Percentiles rank a stretch among this genome's conserved stretches.
Evolutionary conservation across 2,113 vertebrate genomes (phyloP).

Genomic region (Ivindomyrus marchei): DNA sequence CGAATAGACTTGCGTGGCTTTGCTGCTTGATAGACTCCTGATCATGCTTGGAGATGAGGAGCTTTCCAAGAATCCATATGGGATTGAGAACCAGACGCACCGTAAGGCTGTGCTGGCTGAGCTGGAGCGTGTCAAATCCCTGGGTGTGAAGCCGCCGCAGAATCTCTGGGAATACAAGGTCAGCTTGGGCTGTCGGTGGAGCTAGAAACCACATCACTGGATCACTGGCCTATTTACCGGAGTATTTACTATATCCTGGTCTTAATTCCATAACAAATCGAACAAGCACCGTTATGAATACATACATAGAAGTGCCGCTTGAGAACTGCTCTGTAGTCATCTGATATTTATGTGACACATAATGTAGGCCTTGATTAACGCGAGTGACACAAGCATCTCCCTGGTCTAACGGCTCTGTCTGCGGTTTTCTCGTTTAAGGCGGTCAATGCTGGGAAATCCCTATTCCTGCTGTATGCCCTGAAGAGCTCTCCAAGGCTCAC

Average conservation of each 20-base stretch:
- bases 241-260: background rate
- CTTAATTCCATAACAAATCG: background rate
- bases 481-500: conserved; percentile 85
- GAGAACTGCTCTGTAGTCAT: background rate
- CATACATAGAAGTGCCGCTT: background rate
- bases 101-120: conserved; percentile 73
- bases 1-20: background rate
- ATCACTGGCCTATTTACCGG: background rate
- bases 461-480: conserved; percentile 84
- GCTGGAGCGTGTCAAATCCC: conserved; percentile 71
- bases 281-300: background rate
- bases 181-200: background rate
- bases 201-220: background rate
- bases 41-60: conserved; percentile 80
- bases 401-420: background rate
- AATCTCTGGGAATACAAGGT: conserved; percentile 97
- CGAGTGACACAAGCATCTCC: background rate
- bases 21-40: conserved; percentile 63
- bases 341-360: background rate
- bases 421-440: conserved; percentile 55
- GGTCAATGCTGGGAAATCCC: conserved; percentile 77
- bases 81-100: conserved; percentile 72
- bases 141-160: conserved; percentile 79
- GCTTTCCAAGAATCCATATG: conserved; percentile 67
- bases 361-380: background rate